These are phyloP conservation scores for Lasius fuliginosus DNA, from an alignment of 2,888 invertebrate genomes.

Conservation along the genomic window DNA sequence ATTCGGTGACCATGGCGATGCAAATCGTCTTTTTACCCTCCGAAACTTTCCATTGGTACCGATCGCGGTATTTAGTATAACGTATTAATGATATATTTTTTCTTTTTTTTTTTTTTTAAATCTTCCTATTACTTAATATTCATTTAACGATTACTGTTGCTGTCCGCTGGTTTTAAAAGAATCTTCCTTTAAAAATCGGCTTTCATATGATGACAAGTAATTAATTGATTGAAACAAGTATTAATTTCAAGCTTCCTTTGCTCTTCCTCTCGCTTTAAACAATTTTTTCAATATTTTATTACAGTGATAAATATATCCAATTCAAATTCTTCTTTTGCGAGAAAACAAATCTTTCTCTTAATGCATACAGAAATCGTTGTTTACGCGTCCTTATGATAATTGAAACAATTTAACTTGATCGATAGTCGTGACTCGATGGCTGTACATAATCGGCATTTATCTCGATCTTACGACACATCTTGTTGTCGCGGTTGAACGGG, in stretches of 20 bases:
- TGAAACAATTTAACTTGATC: neutral
- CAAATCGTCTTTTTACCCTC: constrained; percentile 19
- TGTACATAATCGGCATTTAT: constrained; percentile 19
- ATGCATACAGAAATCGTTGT: neutral
- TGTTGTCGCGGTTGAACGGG: constrained; percentile 29
- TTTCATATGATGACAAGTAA: neutral
- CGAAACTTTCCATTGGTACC: neutral
- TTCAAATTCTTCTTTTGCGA: neutral
- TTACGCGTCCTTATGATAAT: neutral
- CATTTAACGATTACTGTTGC: neutral
- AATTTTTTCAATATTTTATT: neutral
- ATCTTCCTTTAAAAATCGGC: neutral
- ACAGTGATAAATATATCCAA: neutral
- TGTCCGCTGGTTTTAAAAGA: neutral
- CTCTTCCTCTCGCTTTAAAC: neutral
- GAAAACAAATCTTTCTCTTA: constrained; percentile 15
- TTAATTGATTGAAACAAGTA: too few species aligned
- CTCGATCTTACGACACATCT: constrained; percentile 35
- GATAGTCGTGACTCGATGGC: constrained; percentile 5
- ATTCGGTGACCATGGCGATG: constrained; percentile 62
- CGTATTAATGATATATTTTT: neutral
- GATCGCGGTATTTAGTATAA: constrained; percentile 59
- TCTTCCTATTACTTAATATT: neutral
- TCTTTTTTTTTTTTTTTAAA: neutral
- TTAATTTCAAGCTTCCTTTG: neutral